A percentile compares a stretch with the other conserved stretches of the same genome.
These are phyloP conservation scores for Ophion slaviceki DNA, from an alignment of 2,888 invertebrate genomes.

Conservation along the genomic window DNA sequence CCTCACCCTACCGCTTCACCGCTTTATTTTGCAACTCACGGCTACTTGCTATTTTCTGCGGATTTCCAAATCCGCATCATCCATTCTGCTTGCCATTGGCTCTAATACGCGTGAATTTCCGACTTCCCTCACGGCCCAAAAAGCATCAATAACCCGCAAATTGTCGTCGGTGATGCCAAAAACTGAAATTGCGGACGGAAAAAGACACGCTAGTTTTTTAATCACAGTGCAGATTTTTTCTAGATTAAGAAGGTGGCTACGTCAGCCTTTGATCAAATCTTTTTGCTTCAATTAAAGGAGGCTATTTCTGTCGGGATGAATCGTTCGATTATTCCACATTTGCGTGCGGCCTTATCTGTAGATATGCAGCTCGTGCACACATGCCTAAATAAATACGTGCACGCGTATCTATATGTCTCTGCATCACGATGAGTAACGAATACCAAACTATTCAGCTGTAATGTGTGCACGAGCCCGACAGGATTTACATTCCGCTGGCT, in stretches of 20 bases:
- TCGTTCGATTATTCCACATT: slow-evolving; percentile 54
- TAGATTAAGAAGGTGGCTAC: neutral
- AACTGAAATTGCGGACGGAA: neutral
- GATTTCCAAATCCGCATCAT: too few species aligned
- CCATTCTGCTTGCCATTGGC: too few species aligned
- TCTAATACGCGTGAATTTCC: too few species aligned
- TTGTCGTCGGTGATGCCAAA: neutral
- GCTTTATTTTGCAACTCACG: too few species aligned
- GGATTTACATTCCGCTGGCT: slow-evolving; percentile 66
- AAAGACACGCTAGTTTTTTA: neutral
- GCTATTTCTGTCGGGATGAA: slow-evolving; percentile 42
- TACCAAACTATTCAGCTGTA: slow-evolving; percentile 46
- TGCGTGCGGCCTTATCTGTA: slow-evolving; percentile 10
- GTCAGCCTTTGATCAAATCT: neutral
- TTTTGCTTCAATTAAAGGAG: slow-evolving; percentile 19
- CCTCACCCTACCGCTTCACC: too few species aligned
- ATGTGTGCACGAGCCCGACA: slow-evolving; percentile 60
- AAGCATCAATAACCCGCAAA: too few species aligned
- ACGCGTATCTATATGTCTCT: neutral
- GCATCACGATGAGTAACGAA: slow-evolving; percentile 13
- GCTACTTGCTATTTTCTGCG: too few species aligned
- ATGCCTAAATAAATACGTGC: slow-evolving; percentile 6
- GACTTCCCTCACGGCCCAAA: too few species aligned
- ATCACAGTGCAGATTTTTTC: neutral
- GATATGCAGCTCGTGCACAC: neutral